Evolutionary conservation across 2,113 vertebrate genomes (phyloP), one percentile per base, ranked within the genome.

Genomic region (Isurus oxyrinchus): DNA sequence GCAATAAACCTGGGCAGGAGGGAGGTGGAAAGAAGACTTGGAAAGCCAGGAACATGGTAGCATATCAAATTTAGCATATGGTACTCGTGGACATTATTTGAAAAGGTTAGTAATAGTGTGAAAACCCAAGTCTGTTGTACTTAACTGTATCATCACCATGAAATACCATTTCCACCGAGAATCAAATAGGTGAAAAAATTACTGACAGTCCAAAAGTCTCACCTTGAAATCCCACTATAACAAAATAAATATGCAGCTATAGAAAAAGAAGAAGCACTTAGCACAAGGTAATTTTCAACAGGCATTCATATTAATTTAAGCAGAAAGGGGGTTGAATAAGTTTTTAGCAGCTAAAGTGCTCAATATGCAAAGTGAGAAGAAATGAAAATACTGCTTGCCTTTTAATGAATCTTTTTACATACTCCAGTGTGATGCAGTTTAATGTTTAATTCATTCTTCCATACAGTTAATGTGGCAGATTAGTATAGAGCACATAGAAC

Each of bases 361-460:
- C 66, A 55, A 55, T 55, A 55, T 72, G 94, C 94, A 72, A 95
- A 14, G 49, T 27, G 8, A 23, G 53, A 53, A 14, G 5, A 72
- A 95, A 76, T 95, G 66, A 95, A 95, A 67, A 94, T 44, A 44
- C 23, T 27, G 27, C 35, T 95, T 76, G 40, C 44, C 25, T 69
- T 69, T 95, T 76, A 95, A 72, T 95, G 94, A 72, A 21, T 69
- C 13, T 2, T 59, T 63, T 94, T 63, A 23, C 81, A 49, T 59
- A 40, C 67, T 72, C 23, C 66, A 55, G 44, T 55, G 4, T 72
- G 63, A 49, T 66, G 94, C 49, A 49, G 27, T 25, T 16, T 27
- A 95, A 95, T 95, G 94, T 72, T 76, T 95, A 76, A 49, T 95
- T 72, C 94, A 95, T 95, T 72, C 67, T 72, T 95, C 67, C 44